Evolutionary conservation across 2,113 vertebrate genomes (phyloP).

Genomic region (Lepisosteus osseus): DNA sequence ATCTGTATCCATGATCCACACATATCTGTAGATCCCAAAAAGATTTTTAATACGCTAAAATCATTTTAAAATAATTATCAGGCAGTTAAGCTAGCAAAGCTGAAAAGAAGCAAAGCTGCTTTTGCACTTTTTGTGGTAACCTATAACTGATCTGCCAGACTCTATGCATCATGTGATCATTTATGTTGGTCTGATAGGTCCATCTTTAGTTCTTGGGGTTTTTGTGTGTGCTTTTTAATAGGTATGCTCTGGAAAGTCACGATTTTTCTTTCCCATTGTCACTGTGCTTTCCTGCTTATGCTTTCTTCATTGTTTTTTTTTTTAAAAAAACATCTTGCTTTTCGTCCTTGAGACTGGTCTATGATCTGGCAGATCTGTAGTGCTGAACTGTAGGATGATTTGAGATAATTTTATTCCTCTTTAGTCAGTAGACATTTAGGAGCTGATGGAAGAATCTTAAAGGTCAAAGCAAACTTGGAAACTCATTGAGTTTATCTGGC

Average conservation of each 20-base stretch:
- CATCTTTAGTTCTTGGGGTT: too few relatives aligned
- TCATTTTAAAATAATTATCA: too few relatives aligned
- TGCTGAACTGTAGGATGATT: neutral
- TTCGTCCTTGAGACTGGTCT: neutral
- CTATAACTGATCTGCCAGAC: neutral
- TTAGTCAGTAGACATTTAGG: neutral
- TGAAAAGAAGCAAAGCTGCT: too few relatives aligned
- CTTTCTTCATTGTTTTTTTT: neutral
- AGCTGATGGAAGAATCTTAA: neutral
- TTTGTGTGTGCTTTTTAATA: neutral
- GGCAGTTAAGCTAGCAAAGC: too few relatives aligned
- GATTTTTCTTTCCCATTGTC: conserved; percentile 6
- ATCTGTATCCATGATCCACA: too few relatives aligned
- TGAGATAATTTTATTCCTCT: neutral
- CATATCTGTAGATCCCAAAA: too few relatives aligned
- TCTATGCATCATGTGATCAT: neutral
- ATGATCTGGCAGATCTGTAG: neutral
- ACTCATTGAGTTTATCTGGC: neutral
- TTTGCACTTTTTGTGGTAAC: too few relatives aligned
- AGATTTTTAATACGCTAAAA: too few relatives aligned
- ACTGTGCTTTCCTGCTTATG: neutral
- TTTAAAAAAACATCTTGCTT: neutral
- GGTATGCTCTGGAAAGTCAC: neutral
- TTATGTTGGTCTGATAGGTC: neutral
- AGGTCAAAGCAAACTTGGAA: neutral